These are phyloP conservation scores for Tenebrosternarchus preto DNA, from an alignment of 2,113 vertebrate species.

Conservation along the genomic window DNA sequence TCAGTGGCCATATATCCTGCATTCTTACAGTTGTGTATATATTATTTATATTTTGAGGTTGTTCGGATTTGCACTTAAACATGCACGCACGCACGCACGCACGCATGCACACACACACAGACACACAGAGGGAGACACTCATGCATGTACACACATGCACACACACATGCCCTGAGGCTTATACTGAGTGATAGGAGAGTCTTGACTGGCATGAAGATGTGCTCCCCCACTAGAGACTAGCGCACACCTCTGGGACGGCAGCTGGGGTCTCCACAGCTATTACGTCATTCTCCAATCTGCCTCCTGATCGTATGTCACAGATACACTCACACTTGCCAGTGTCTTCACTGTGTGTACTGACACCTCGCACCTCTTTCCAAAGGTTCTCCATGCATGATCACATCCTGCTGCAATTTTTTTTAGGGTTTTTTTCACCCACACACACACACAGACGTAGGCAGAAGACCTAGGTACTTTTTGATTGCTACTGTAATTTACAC, in stretches of 20 bases:
- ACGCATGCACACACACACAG: slow-evolving; percentile 49
- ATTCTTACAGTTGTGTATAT: background rate
- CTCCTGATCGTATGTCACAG: slow-evolving; percentile 33
- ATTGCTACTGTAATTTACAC: slow-evolving; percentile 11
- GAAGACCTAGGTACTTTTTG: slow-evolving; percentile 10
- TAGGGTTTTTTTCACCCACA: slow-evolving; percentile 10
- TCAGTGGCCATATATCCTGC: too few relatives aligned
- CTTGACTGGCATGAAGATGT: slow-evolving; percentile 29
- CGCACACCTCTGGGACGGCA: slow-evolving; percentile 52
- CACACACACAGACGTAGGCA: slow-evolving; percentile 6
- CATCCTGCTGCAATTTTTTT: slow-evolving; percentile 22
- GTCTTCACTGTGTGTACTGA: background rate
- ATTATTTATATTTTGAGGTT: background rate
- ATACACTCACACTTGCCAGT: slow-evolving; percentile 17
- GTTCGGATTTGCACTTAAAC: slow-evolving; percentile 3
- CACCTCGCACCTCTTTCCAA: background rate
- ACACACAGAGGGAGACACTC: slow-evolving; percentile 49
- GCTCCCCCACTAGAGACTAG: slow-evolving; percentile 38
- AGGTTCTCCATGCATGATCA: background rate
- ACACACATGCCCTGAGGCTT: slow-evolving; percentile 5
- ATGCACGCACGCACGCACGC: slow-evolving; percentile 38
- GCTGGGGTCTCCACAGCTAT: slow-evolving; percentile 51
- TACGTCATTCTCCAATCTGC: slow-evolving; percentile 36
- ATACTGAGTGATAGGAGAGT: slow-evolving; percentile 41
- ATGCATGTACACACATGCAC: slow-evolving; percentile 21